Evolutionary conservation across 2,797 vertebrate genomes (phyloP), one percentile per base, ranked within the genome.

Genomic region (Gallinago nigripennis): DNA sequence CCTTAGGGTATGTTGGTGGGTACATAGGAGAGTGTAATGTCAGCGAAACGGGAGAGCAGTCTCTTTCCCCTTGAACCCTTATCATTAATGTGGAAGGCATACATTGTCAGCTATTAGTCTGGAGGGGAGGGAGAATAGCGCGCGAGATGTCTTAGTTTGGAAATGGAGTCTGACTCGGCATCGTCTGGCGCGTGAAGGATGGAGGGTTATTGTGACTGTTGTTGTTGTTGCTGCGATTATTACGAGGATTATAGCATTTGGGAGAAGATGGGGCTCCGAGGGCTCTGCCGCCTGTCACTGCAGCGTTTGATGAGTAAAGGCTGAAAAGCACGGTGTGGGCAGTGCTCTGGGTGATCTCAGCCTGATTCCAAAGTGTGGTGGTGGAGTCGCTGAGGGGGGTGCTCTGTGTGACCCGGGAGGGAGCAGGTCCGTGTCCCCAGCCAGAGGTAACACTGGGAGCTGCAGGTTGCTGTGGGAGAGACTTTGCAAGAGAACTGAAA

Each of bases 71-170:
- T 97, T 68, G 75, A 90, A 93, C 91, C 95, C 92, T 92, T 96
- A 96, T 97, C 97, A 96, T 96, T 96, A 89, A 96, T 63, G 94
- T 80, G 92, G 96, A 97, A 97, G 95, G 96, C 56, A 65, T 75
- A 54, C 96, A 95, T 80, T 86, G 37, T 75, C 88, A 90, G 97
- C 96, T 88, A 95, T 97, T 96, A 97, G 95, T 97, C 79, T 84
- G 75, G 82, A 94, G 94, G 75, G 95, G 82, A 96, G 96, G 90
- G 93, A 89, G 68, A 50, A 37, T 16, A 9, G 48, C 81, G 91
- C 11, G 3, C 1, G 45, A 94, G 93, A 96, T 69, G 91, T 95
- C 96, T 97, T 97, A 94, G 97, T 96, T 97, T 95, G 95, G 91
- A 88, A 92, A 88, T 83, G 84, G 93, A 95, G 73, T 56, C 70